These are phyloP conservation scores for Cephus rjabovi DNA, from an alignment of 2,888 invertebrate species.

Conservation along the genomic window DNA sequence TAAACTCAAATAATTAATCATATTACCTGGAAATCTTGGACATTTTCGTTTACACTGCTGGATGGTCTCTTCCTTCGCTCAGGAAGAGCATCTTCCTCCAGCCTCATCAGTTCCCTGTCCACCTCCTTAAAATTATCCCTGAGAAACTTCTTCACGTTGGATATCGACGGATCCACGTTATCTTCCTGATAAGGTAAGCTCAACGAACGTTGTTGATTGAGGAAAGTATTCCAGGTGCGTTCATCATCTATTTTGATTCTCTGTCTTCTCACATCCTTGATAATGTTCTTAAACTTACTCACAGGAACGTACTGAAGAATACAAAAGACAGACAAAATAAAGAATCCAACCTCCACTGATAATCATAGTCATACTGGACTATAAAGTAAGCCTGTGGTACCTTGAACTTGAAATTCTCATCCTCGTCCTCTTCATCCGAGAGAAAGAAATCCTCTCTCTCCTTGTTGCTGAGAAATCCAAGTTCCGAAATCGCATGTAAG, in stretches of 20 bases:
- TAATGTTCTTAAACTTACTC: constrained; percentile 52
- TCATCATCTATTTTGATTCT: constrained; percentile 51
- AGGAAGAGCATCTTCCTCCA: constrained; percentile 42
- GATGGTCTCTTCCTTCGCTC: constrained; percentile 26
- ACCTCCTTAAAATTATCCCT: constrained; percentile 38
- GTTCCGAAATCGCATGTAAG: constrained; percentile 24
- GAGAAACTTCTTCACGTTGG: constrained; percentile 25
- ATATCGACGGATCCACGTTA: constrained; percentile 20
- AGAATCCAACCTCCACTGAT: not conserved
- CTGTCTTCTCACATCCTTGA: constrained; percentile 53
- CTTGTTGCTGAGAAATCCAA: constrained; percentile 34
- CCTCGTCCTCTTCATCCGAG: constrained; percentile 66
- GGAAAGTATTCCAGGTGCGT: constrained; percentile 48
- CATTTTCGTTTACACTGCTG: not conserved
- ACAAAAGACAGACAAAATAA: not conserved
- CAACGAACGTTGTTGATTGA: constrained; percentile 39
- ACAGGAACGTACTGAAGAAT: constrained; percentile 53
- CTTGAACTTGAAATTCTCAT: constrained; percentile 73
- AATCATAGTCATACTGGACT: not conserved
- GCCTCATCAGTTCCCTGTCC: constrained; percentile 45
- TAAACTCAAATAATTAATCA: not conserved
- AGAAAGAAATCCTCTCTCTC: constrained; percentile 39
- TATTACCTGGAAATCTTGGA: not conserved
- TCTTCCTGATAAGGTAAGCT: constrained; percentile 17
- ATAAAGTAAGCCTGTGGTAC: constrained; percentile 60